phyloP scores from a whole-genome alignment of 1,140 invertebrate genomes.

The Pseudobourletiella spinata region DNA sequence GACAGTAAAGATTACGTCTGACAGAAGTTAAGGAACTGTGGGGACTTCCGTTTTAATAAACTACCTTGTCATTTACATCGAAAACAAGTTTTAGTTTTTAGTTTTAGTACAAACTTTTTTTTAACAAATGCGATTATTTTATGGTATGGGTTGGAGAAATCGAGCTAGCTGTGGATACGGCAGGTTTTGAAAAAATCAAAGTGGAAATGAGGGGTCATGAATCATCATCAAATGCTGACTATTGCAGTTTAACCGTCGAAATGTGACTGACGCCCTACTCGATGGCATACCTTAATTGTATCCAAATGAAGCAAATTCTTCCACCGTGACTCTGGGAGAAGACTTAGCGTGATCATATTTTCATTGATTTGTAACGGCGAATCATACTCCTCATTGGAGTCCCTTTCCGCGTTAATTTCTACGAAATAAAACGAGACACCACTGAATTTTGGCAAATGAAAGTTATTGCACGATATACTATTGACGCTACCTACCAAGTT shows the following conservation, averaged over 20 bases:
- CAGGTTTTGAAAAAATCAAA: background rate
- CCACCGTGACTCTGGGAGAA: slow-evolving; percentile 80
- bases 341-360: slow-evolving; percentile 77
- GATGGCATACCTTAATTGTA: slow-evolving; percentile 58
- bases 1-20: too few species aligned
- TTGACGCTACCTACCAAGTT: slow-evolving; percentile 18
- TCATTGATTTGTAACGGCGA: slow-evolving; percentile 71
- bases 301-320: slow-evolving; percentile 86
- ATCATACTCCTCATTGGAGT: slow-evolving; percentile 47
- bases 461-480: background rate
- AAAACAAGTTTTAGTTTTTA: too few species aligned
- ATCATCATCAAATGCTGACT: background rate
- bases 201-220: background rate
- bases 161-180: too few species aligned
- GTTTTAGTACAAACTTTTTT: background rate
- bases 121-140: background rate
- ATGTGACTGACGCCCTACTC: background rate
- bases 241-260: background rate
- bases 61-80: too few species aligned
- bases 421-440: background rate
- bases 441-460: background rate
- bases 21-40: too few species aligned
- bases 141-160: too few species aligned
- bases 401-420: slow-evolving; percentile 27
- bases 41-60: too few species aligned